Evolutionary conservation across 2,888 invertebrate species (phyloP).

Genomic region (Melanostoma mellinum): DNA sequence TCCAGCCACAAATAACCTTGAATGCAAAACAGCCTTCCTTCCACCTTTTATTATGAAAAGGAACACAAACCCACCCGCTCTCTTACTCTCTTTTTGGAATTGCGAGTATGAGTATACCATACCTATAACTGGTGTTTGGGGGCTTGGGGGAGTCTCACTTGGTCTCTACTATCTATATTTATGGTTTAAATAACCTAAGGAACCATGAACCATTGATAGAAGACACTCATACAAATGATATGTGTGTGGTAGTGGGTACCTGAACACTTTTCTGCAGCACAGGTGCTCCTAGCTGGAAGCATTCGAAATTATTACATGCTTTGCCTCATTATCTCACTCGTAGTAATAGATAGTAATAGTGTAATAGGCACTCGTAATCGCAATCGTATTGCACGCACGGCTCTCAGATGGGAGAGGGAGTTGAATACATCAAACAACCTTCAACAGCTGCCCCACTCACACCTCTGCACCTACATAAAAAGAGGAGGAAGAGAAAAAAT

Average conservation of each 20-base stretch:
- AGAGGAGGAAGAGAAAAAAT: conserved; percentile 40
- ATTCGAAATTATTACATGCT: conserved; percentile 26
- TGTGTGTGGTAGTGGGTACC: background rate
- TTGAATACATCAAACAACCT: conserved; percentile 46
- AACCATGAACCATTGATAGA: conserved; percentile 63
- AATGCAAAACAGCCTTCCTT: conserved; percentile 80
- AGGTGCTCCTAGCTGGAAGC: conserved; percentile 28
- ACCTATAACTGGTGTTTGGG: conserved; percentile 18
- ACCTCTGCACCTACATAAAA: conserved; percentile 29
- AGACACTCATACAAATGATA: conserved; percentile 6
- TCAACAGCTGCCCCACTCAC: conserved; percentile 49
- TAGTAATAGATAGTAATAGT: conserved; percentile 66
- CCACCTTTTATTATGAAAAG: conserved; percentile 10
- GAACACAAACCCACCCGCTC: conserved; percentile 15
- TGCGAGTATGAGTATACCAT: conserved; percentile 2
- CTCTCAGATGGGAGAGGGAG: conserved; percentile 1
- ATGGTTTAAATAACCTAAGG: conserved; percentile 46
- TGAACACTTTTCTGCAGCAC: background rate
- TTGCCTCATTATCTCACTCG: conserved; percentile 54
- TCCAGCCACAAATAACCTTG: conserved; percentile 82
- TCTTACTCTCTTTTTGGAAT: conserved; percentile 1
- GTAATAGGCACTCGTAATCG: conserved; percentile 11
- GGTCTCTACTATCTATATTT: conserved; percentile 44
- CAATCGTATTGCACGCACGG: conserved; percentile 63
- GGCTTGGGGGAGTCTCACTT: conserved; percentile 23